A percentile compares a stretch with the other conserved stretches of the same genome.
Conservation (phyloP, 2,113 vertebrate genomes). For the Sebastes schlegelii region DNA sequence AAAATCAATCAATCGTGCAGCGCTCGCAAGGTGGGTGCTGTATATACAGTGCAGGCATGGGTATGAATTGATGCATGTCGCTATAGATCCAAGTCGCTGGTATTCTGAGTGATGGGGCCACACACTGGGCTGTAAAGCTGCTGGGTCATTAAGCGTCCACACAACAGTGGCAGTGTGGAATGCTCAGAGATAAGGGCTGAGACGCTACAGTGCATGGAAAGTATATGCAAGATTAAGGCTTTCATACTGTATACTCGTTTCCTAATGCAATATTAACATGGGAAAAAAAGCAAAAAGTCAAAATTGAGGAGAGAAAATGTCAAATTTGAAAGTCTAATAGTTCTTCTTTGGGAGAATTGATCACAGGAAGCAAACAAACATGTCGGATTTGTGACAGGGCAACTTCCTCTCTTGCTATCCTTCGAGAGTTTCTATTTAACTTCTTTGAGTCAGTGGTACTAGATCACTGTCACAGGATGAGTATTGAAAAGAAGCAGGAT, state of each 20-base stretch:
- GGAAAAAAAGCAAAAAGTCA: not conserved
- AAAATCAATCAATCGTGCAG: conserved; percentile 27
- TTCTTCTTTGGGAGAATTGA: conserved; percentile 55
- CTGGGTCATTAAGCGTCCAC: conserved; percentile 66
- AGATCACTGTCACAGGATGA: conserved; percentile 39
- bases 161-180: conserved; percentile 64
- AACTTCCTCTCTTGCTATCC: conserved; percentile 41
- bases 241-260: not conserved
- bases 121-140: conserved; percentile 61
- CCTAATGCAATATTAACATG: not conserved
- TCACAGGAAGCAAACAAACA: conserved; percentile 58
- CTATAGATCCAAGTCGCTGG: conserved; percentile 41
- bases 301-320: not conserved
- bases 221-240: conserved; percentile 18
- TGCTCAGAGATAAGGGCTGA: conserved; percentile 49
- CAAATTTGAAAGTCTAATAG: conserved; percentile 43
- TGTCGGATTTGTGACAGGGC: conserved; percentile 30
- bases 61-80: conserved; percentile 4
- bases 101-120: conserved; percentile 56
- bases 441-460: conserved; percentile 13
- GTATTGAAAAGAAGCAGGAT: conserved; percentile 31
- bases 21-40: not conserved
- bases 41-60: conserved; percentile 1
- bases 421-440: conserved; percentile 25
- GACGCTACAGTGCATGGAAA: conserved; percentile 20